phyloP scores from a whole-genome alignment of 1,140 invertebrate species.

The Lucilia sericata region DNA sequence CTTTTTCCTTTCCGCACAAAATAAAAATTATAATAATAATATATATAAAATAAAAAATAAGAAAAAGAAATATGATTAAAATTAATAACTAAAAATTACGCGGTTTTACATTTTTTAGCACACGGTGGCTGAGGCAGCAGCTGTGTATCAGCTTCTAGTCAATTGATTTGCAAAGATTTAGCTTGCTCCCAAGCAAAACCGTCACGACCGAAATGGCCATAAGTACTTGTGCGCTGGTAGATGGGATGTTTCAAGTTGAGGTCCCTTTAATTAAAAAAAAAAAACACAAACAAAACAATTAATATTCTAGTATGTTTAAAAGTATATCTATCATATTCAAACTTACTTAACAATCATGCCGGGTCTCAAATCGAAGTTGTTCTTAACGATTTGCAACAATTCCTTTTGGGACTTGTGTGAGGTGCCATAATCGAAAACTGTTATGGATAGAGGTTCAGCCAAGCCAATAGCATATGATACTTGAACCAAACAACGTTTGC shows the following conservation, averaged over 20 bases:
- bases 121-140: constrained; percentile 50
- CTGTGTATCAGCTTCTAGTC: constrained; percentile 60
- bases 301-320: no score
- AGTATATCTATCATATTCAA: not conserved
- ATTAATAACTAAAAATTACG: constrained; percentile 66
- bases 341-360: constrained; percentile 98
- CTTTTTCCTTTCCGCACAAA: constrained; percentile 14
- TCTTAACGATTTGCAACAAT: constrained; percentile 90
- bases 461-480: constrained; percentile 97
- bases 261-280: constrained; percentile 76
- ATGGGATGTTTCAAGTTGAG: constrained; percentile 95
- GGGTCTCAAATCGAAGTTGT: constrained; percentile 97
- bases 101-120: constrained; percentile 54
- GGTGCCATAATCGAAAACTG: constrained; percentile 97
- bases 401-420: constrained; percentile 90
- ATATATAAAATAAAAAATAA: constrained; percentile 20
- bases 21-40: constrained; percentile 37
- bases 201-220: constrained; percentile 97
- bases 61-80: constrained; percentile 49
- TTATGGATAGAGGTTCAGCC: constrained; percentile 95
- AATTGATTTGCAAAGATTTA: constrained; percentile 72
- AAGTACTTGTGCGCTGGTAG: constrained; percentile 96
- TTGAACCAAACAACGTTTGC: constrained; percentile 90
- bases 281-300: no score
- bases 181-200: constrained; percentile 98